A percentile compares a stretch with the other conserved stretches of the same genome.
phyloP scores from a whole-genome alignment of 2,888 invertebrate genomes.

The Melipona beecheii region DNA sequence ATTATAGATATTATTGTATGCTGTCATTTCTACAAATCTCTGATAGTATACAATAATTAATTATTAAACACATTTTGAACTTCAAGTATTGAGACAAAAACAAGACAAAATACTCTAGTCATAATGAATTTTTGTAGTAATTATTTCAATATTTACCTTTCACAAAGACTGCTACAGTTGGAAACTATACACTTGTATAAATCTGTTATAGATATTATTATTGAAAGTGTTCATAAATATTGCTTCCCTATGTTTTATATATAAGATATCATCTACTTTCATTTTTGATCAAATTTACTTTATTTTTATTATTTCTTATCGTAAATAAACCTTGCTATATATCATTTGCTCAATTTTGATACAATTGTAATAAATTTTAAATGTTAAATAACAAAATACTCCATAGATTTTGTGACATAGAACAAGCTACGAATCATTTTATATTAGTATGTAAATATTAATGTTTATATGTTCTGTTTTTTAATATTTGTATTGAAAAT shows the following conservation, averaged over 20 bases:
- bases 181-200: slow-evolving; percentile 31
- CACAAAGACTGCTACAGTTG: slow-evolving; percentile 43
- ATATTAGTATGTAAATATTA: slow-evolving; percentile 45
- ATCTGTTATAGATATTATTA: slow-evolving; percentile 41
- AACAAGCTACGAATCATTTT: slow-evolving; percentile 15
- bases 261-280: slow-evolving; percentile 6
- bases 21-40: too few relatives aligned
- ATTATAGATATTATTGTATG: background rate
- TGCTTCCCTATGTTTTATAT: slow-evolving; percentile 32
- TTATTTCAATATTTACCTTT: slow-evolving; percentile 35
- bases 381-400: slow-evolving; percentile 39
- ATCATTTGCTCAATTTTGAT: slow-evolving; percentile 71
- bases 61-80: slow-evolving; percentile 1
- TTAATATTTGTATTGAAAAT: slow-evolving; percentile 41
- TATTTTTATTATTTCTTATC: slow-evolving; percentile 22
- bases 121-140: slow-evolving; percentile 32
- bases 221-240: slow-evolving; percentile 41
- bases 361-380: slow-evolving; percentile 47
- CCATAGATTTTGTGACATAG: slow-evolving; percentile 16
- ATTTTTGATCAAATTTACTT: slow-evolving; percentile 36
- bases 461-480: slow-evolving; percentile 42
- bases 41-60: slow-evolving; percentile 10
- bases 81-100: slow-evolving; percentile 15
- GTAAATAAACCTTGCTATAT: slow-evolving; percentile 34
- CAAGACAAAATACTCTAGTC: slow-evolving; percentile 58